phyloP scores from a whole-genome alignment of 2,113 vertebrate genomes.

The Hylia prasina region DNA sequence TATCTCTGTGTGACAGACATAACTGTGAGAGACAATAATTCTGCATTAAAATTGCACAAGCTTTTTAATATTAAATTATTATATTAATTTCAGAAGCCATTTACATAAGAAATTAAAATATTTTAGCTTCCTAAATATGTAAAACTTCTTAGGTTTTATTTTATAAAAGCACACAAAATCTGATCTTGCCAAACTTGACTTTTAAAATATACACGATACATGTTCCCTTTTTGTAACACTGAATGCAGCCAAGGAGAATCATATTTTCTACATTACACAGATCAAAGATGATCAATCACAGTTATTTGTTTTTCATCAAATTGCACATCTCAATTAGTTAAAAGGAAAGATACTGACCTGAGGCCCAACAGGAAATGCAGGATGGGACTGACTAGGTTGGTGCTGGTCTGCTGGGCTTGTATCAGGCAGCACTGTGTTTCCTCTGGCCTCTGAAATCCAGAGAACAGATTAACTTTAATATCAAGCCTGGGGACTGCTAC shows the following conservation, averaged over 20 bases:
- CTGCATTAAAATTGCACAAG: slow-evolving; percentile 68
- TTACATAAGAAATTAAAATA: slow-evolving; percentile 43
- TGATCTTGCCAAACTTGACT: not conserved
- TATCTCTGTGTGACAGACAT: slow-evolving; percentile 45
- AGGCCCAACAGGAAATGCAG: slow-evolving; percentile 86
- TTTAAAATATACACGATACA: not conserved
- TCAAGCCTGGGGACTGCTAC: slow-evolving; percentile 55
- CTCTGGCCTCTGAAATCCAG: slow-evolving; percentile 80
- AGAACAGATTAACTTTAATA: slow-evolving; percentile 67
- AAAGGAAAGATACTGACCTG: slow-evolving; percentile 81
- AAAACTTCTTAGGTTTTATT: slow-evolving; percentile 42
- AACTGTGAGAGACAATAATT: slow-evolving; percentile 63
- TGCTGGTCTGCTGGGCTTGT: slow-evolving; percentile 85
- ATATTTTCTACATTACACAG: slow-evolving; percentile 4
- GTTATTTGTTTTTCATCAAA: slow-evolving; percentile 44
- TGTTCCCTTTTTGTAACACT: not conserved
- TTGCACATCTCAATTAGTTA: not conserved
- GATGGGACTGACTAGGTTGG: slow-evolving; percentile 84
- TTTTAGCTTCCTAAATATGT: slow-evolving; percentile 44
- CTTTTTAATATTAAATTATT: slow-evolving; percentile 58
- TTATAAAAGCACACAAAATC: not conserved
- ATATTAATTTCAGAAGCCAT: slow-evolving; percentile 50
- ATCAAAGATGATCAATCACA: slow-evolving; percentile 21
- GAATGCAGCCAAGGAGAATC: not conserved
- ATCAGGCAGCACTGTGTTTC: slow-evolving; percentile 76